These are phyloP conservation scores for Epinotia brunnichana DNA, from an alignment of 2,888 invertebrate genomes.

Conservation along the genomic window DNA sequence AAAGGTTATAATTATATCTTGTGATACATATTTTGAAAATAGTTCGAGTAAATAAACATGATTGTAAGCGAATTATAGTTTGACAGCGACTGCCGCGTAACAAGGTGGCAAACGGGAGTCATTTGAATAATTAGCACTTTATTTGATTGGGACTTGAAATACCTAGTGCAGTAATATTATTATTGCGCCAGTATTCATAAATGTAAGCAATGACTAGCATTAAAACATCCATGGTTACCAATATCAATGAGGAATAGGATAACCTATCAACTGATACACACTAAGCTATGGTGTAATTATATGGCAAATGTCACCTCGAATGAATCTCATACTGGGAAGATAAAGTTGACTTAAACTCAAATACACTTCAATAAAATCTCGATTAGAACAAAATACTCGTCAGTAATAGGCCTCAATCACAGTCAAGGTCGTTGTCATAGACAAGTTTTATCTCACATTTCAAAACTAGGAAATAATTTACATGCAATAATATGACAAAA, in stretches of 20 bases:
- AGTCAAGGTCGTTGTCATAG: too few species aligned
- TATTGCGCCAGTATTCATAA: background rate
- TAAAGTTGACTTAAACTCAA: too few species aligned
- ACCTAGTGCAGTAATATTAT: constrained; percentile 10
- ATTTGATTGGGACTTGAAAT: constrained; percentile 9
- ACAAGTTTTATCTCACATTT: background rate
- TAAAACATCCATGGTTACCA: background rate
- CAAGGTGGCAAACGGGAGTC: constrained; percentile 15
- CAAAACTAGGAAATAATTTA: background rate
- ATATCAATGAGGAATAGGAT: background rate
- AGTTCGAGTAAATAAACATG: background rate
- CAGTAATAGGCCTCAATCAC: too few species aligned
- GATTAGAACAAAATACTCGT: too few species aligned
- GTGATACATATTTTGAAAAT: too few species aligned
- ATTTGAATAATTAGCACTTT: constrained; percentile 25
- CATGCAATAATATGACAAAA: background rate
- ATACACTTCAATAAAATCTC: too few species aligned
- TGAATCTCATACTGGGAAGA: too few species aligned
- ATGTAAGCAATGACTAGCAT: background rate
- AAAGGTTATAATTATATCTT: too few species aligned
- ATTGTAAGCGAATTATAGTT: background rate
- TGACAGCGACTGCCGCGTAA: constrained; percentile 1
- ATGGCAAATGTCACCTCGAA: too few species aligned
- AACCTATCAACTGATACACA: too few species aligned
- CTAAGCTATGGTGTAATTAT: too few species aligned